Evolutionary conservation across 2,888 invertebrate genomes (phyloP).

Genomic region (Beris chalybata): DNA sequence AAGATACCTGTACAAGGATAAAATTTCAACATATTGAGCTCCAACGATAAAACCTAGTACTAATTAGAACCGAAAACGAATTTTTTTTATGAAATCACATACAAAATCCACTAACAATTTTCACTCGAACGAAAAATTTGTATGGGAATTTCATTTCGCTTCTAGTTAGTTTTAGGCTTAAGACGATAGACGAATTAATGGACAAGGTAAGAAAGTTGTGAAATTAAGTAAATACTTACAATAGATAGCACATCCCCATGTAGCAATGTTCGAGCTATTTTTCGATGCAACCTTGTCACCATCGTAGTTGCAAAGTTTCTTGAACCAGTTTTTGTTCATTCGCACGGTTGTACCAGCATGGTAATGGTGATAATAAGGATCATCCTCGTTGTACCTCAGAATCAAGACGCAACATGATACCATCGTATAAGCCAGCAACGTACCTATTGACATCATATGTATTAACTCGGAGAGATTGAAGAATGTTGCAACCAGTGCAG

Average conservation of each 20-base stretch:
- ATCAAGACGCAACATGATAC: conserved; percentile 75
- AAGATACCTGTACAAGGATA: conserved; percentile 44
- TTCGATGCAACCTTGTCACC: conserved; percentile 55
- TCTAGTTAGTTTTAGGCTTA: too few relatives aligned
- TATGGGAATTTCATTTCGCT: too few relatives aligned
- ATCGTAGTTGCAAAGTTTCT: conserved; percentile 55
- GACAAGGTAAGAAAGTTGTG: not conserved
- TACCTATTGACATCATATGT: conserved; percentile 80
- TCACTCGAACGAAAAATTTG: too few relatives aligned
- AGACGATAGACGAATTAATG: not conserved
- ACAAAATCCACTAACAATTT: too few relatives aligned
- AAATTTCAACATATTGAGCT: not conserved
- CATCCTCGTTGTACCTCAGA: conserved; percentile 61
- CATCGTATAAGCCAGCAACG: conserved; percentile 72
- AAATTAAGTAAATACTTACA: conserved; percentile 3
- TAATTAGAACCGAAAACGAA: too few relatives aligned
- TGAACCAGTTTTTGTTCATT: conserved; percentile 30
- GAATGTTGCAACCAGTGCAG: conserved; percentile 71
- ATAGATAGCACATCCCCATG: conserved; percentile 19
- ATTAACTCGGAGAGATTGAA: conserved; percentile 72
- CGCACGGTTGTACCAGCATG: not conserved
- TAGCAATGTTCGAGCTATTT: conserved; percentile 55
- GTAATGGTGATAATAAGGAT: conserved; percentile 34
- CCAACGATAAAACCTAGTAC: too few relatives aligned
- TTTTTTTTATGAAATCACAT: too few relatives aligned